These are phyloP conservation scores for Tyrophagus putrescentiae DNA, from an alignment of 1,140 invertebrate species.

Conservation along the genomic window DNA sequence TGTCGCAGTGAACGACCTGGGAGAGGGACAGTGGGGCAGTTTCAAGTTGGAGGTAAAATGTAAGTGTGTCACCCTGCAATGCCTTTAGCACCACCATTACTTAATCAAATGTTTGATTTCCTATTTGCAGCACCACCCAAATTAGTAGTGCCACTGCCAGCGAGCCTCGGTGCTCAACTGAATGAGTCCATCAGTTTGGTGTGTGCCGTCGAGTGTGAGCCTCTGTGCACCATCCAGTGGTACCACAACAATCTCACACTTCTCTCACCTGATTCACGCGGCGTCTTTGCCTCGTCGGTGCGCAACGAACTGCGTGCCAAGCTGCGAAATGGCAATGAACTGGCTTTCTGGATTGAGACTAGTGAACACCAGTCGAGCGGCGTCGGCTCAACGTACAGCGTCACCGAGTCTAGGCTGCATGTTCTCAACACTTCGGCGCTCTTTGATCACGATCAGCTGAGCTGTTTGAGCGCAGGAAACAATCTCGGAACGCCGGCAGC, in stretches of 20 bases:
- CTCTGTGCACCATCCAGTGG: slow-evolving; percentile 65
- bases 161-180: slow-evolving; percentile 53
- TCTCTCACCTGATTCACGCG: slow-evolving; percentile 61
- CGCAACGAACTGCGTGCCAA: slow-evolving; percentile 27
- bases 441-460: slow-evolving; percentile 60
- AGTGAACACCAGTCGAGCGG: neutral
- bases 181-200: slow-evolving; percentile 54
- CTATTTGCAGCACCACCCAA: slow-evolving; percentile 54
- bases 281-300: slow-evolving; percentile 28
- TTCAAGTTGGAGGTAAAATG: slow-evolving; percentile 59
- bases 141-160: slow-evolving; percentile 62
- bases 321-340: slow-evolving; percentile 15
- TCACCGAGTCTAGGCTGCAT: slow-evolving; percentile 26
- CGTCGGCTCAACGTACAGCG: slow-evolving; percentile 53
- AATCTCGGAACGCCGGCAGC: slow-evolving; percentile 51
- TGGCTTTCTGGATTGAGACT: slow-evolving; percentile 1
- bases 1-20: slow-evolving; percentile 61
- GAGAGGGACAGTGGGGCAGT: slow-evolving; percentile 52
- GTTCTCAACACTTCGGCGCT: slow-evolving; percentile 19
- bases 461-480: slow-evolving; percentile 60
- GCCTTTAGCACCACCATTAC: neutral
- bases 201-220: slow-evolving; percentile 73
- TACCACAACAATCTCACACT: slow-evolving; percentile 60
- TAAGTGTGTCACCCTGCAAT: slow-evolving; percentile 33
- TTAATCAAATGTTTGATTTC: neutral